phyloP scores from a whole-genome alignment of 2,888 invertebrate genomes.

The Pammene aurita region DNA sequence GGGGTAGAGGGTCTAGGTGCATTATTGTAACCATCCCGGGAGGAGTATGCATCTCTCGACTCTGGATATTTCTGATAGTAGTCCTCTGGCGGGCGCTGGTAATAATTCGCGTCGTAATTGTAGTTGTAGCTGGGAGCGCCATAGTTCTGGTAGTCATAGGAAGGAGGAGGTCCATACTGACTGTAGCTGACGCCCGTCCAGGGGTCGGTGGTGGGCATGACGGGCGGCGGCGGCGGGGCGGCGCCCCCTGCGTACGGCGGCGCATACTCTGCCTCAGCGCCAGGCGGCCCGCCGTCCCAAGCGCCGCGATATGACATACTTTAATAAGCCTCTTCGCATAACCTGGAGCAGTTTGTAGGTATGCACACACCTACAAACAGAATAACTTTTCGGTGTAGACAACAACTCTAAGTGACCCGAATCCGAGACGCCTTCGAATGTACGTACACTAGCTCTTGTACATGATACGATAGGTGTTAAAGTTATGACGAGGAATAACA shows the following conservation, averaged over 20 bases:
- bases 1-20: constrained; percentile 40
- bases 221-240: constrained; percentile 52
- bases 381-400: constrained; percentile 87
- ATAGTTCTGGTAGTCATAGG: constrained; percentile 69
- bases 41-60: constrained; percentile 49
- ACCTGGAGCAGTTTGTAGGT: constrained; percentile 84
- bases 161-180: constrained; percentile 63
- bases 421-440: constrained; percentile 63
- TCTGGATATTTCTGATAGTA: constrained; percentile 63
- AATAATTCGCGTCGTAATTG: constrained; percentile 65
- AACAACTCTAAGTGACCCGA: constrained; percentile 73
- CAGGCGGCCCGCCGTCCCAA: constrained; percentile 82
- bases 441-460: constrained; percentile 63
- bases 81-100: constrained; percentile 57
- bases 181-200: constrained; percentile 78
- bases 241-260: constrained; percentile 62
- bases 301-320: constrained; percentile 78
- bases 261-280: constrained; percentile 79
- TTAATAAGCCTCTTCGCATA: constrained; percentile 75
- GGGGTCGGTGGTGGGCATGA: constrained; percentile 73
- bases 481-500: constrained; percentile 73
- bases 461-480: constrained; percentile 55
- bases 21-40: constrained; percentile 52
- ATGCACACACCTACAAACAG: constrained; percentile 87
- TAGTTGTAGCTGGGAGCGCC: constrained; percentile 61